These are phyloP conservation scores for Sula dactylatra DNA, from an alignment of 2,113 vertebrate species.

Conservation along the genomic window DNA sequence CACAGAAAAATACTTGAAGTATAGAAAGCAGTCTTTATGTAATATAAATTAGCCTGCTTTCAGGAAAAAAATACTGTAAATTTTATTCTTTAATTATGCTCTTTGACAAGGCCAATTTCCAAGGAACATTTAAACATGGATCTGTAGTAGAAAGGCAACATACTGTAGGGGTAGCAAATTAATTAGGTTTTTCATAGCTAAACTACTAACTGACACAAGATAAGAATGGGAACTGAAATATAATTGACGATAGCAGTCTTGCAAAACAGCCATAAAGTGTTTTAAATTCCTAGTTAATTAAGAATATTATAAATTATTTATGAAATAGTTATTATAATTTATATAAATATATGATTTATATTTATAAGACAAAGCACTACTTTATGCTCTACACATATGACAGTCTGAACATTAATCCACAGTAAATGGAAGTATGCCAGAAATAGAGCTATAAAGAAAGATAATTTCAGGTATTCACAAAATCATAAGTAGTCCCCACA, in stretches of 20 bases:
- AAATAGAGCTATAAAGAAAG: not conserved
- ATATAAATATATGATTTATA: too few relatives aligned
- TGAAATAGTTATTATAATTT: too few relatives aligned
- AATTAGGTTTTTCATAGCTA: not conserved
- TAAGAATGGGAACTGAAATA: not conserved
- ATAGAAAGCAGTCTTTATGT: not conserved
- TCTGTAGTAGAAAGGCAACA: not conserved
- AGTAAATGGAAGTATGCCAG: not conserved
- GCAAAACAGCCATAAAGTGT: not conserved
- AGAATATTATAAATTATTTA: too few relatives aligned
- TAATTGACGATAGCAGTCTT: not conserved
- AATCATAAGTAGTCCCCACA: not conserved
- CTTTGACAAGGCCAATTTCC: not conserved
- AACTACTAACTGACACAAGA: not conserved
- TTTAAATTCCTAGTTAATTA: not conserved
- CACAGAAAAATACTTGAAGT: not conserved
- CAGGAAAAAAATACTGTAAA: not conserved
- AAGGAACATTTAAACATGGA: not conserved
- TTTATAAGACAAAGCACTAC: too few relatives aligned
- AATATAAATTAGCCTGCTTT: not conserved
- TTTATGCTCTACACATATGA: not conserved
- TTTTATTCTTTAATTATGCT: not conserved
- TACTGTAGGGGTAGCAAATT: not conserved
- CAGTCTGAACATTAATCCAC: not conserved
- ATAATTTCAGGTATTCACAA: not conserved